Percentiles rank a stretch among this genome's conserved stretches.
phyloP scores from a whole-genome alignment of 2,797 vertebrate species.

The Coregonus sp. region DNA sequence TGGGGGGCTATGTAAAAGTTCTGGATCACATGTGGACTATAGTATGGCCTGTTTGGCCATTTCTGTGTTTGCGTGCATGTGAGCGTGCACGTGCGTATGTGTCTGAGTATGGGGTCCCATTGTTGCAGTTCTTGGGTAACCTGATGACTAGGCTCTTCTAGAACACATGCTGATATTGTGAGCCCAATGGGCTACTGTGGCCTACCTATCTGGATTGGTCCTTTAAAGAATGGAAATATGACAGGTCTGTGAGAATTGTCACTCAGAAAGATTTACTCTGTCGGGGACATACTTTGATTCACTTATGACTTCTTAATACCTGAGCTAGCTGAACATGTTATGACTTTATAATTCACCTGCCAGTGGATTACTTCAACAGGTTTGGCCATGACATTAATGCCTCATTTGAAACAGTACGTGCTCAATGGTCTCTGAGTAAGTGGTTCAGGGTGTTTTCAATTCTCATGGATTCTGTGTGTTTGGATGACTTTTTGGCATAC shows the following conservation, averaged over 20 bases:
- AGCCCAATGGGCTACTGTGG: constrained; percentile 57
- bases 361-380: constrained; percentile 54
- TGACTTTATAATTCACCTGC: constrained; percentile 36
- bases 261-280: constrained; percentile 51
- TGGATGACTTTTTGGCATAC: not conserved
- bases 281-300: constrained; percentile 36
- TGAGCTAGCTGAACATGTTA: constrained; percentile 35
- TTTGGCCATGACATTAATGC: constrained; percentile 62
- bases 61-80: constrained; percentile 34
- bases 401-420: constrained; percentile 67
- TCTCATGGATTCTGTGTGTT: not conserved
- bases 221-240: constrained; percentile 74
- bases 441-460: constrained; percentile 36
- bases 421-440: constrained; percentile 57
- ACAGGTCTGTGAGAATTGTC: constrained; percentile 65
- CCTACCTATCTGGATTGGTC: constrained; percentile 67
- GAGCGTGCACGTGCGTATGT: constrained; percentile 31
- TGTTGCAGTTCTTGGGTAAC: constrained; percentile 64
- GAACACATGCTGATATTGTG: constrained; percentile 70
- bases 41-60: constrained; percentile 36
- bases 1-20: constrained; percentile 19
- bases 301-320: constrained; percentile 33
- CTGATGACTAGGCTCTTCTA: constrained; percentile 76
- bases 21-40: constrained; percentile 42
- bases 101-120: constrained; percentile 42